These are phyloP conservation scores for Rutpela maculata DNA, from an alignment of 2,888 invertebrate species.

Conservation along the genomic window DNA sequence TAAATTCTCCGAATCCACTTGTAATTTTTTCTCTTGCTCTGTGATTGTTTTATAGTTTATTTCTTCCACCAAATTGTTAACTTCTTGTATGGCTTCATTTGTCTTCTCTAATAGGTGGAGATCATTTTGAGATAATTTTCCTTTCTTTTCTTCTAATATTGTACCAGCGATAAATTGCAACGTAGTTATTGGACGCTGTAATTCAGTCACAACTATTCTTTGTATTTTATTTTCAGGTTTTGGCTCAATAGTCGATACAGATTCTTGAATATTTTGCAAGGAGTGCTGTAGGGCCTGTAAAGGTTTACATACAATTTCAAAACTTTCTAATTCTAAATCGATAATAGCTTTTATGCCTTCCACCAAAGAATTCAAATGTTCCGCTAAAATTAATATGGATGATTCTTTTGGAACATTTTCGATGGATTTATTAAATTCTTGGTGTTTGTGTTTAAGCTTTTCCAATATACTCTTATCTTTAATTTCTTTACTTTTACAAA, in stretches of 20 bases:
- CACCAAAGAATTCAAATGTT: slow-evolving; percentile 37
- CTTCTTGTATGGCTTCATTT: slow-evolving; percentile 63
- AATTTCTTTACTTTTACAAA: slow-evolving; percentile 29
- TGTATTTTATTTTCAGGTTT: slow-evolving; percentile 61
- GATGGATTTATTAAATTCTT: slow-evolving; percentile 42
- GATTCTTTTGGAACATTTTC: slow-evolving; percentile 17
- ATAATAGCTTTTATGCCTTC: slow-evolving; percentile 41
- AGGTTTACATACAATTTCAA: slow-evolving; percentile 49
- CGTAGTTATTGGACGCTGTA: slow-evolving; percentile 69
- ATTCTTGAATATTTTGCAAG: slow-evolving; percentile 67
- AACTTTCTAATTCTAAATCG: slow-evolving; percentile 34
- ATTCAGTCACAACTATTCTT: slow-evolving; percentile 64
- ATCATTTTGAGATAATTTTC: slow-evolving; percentile 66
- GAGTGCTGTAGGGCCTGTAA: slow-evolving; percentile 65
- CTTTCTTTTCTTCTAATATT: slow-evolving; percentile 67
- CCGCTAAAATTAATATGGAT: slow-evolving; percentile 37
- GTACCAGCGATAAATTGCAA: slow-evolving; percentile 69
- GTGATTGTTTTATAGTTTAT: slow-evolving; percentile 47
- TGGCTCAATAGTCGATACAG: slow-evolving; percentile 59
- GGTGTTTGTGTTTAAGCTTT: slow-evolving; percentile 41
- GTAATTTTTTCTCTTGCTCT: slow-evolving; percentile 51
- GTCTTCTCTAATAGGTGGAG: slow-evolving; percentile 66
- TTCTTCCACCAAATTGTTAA: slow-evolving; percentile 63
- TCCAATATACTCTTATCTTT: slow-evolving; percentile 4
- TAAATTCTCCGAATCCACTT: slow-evolving; percentile 56